These are phyloP conservation scores for Dryobates pubescens DNA, from an alignment of 2,797 vertebrate genomes.

Conservation along the genomic window DNA sequence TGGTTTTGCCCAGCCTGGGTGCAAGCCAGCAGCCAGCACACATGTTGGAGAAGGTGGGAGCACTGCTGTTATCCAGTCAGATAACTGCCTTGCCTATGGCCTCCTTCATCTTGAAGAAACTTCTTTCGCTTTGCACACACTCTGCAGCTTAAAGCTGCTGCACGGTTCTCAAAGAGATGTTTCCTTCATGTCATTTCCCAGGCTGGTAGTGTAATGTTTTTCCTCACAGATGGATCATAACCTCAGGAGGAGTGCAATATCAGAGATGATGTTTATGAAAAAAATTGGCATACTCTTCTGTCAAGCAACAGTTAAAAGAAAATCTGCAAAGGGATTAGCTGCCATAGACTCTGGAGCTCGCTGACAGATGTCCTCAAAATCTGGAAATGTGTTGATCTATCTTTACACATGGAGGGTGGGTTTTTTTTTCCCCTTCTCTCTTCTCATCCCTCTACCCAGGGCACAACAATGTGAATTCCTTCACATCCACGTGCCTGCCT, in stretches of 20 bases:
- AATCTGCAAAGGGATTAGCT: constrained; percentile 71
- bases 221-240: constrained; percentile 41
- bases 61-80: not conserved
- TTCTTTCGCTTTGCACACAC: not conserved
- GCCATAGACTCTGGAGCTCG: constrained; percentile 43
- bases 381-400: constrained; percentile 67
- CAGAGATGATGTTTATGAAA: not conserved
- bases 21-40: rapidly evolving
- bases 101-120: not conserved
- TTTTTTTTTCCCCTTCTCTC: not conserved
- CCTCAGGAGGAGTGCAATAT: not conserved
- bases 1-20: not conserved
- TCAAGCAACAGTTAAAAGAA: constrained; percentile 71
- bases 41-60: not conserved
- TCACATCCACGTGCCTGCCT: not conserved
- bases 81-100: not conserved
- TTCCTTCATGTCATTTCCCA: not conserved
- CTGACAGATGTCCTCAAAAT: constrained; percentile 75
- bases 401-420: constrained; percentile 18
- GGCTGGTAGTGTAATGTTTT: not conserved
- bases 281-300: constrained; percentile 36
- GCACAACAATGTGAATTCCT: not conserved
- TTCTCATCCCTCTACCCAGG: not conserved
- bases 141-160: not conserved
- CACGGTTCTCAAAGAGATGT: not conserved